Evolutionary conservation across 1,140 invertebrate species (phyloP), one percentile per base, ranked within the genome.

Genomic region (Drosophila elegans): DNA sequence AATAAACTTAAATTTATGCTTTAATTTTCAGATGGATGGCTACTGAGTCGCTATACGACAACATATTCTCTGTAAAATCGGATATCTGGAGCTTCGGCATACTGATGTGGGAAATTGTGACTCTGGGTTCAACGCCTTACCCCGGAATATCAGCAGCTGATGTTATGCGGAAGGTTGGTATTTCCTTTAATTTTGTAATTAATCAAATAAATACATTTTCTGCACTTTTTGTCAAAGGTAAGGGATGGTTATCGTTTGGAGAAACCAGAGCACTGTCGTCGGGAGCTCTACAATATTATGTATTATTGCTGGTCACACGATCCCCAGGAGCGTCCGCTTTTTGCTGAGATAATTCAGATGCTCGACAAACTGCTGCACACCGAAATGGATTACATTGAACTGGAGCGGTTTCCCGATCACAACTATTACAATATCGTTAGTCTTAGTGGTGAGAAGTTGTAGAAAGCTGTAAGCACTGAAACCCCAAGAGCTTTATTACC

Each of bases 21-120:
- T 1, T 27, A 6, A 13, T 9, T 52, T 91, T 86, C 64, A 95
- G 97, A 91, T 98, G 98, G 97, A 98, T 98, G 97, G 97, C 97
- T 0, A 97, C 97, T 0, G 98, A 99, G 92, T 97, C 97, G 2
- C 94, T 98, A 0, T 97, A 97, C 88, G 97, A 98, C 84, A 97
- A 98, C 83, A 95, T 98, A 78, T 99, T 98, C 91, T 97, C 97
- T 2, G 95, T 96, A 2, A 98, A 98, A 92, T 97, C 97, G 0
- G 98, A 98, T 84, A 96, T 98, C 12, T 99, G 97, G 97, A 97
- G 97, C 79, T 98, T 98, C 88, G 98, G 98, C 0, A 95, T 99
- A 7, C 93, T 98, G 3, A 95, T 98, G 71, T 98, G 97, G 97
- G 97, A 98, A 93, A 97, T 98, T n/a, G 96, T 98, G 0, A 98